Conservation (phyloP, 2,113 vertebrate species). For the Nematolebias whitei region DNA sequence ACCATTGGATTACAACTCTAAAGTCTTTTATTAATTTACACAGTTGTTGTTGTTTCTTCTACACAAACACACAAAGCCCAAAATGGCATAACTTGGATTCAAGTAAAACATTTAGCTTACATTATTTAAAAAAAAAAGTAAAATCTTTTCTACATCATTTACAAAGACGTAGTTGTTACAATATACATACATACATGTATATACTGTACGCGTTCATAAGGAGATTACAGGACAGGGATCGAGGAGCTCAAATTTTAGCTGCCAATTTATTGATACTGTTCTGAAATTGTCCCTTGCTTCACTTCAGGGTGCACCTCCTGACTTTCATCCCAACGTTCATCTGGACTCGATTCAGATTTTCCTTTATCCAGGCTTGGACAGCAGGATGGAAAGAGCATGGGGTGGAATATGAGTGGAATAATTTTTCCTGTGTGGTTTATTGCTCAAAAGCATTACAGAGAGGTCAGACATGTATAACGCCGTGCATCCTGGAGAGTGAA, state of each 20-base stretch:
- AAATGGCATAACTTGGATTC: conserved; percentile 47
- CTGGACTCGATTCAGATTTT: conserved; percentile 23
- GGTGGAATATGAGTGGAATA: not conserved
- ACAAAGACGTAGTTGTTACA: conserved; percentile 65
- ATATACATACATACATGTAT: conserved; percentile 42
- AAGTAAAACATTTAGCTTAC: conserved; percentile 60
- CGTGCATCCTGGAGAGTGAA: conserved; percentile 23
- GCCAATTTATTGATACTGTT: conserved; percentile 69
- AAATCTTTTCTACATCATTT: conserved; percentile 76
- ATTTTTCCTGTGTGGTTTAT: not conserved
- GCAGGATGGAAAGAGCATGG: conserved; percentile 27
- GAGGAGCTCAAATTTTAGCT: conserved; percentile 71
- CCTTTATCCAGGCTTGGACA: conserved; percentile 26
- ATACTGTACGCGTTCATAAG: conserved; percentile 42
- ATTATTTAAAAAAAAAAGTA: conserved; percentile 66
- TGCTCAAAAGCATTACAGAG: conserved; percentile 6
- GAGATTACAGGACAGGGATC: conserved; percentile 50
- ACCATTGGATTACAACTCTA: conserved; percentile 44
- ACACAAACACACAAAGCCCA: conserved; percentile 51
- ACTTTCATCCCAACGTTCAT: conserved; percentile 22
- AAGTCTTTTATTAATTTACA: conserved; percentile 67
- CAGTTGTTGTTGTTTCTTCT: conserved; percentile 44
- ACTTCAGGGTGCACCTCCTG: conserved; percentile 16
- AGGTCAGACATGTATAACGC: conserved; percentile 32
- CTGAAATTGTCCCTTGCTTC: conserved; percentile 29